Conservation (phyloP, 2,797 vertebrate genomes). For the Leuciscus waleckii region DNA sequence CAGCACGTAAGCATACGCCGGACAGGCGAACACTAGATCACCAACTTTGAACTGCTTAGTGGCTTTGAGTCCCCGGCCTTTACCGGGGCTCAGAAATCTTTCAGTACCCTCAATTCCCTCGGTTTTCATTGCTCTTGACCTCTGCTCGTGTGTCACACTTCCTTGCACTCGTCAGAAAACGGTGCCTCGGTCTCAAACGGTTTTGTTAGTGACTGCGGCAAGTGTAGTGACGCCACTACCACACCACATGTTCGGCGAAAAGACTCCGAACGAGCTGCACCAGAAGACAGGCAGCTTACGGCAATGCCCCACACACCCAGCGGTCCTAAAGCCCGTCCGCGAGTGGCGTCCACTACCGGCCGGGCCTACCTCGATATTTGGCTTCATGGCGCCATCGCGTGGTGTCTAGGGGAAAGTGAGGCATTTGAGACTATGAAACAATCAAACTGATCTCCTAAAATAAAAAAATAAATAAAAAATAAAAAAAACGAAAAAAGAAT, state of each 20-base stretch:
- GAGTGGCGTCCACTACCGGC: not conserved
- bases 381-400: constrained; percentile 28
- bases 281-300: constrained; percentile 5
- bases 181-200: not conserved
- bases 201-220: constrained; percentile 28
- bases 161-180: constrained; percentile 9
- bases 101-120: constrained; percentile 84
- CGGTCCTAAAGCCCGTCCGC: constrained; percentile 56
- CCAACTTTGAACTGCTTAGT: constrained; percentile 82
- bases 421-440: not conserved
- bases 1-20: constrained; percentile 89
- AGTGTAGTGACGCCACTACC: constrained; percentile 22
- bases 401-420: not conserved
- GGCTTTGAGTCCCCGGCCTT: constrained; percentile 87
- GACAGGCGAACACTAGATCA: constrained; percentile 90
- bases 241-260: constrained; percentile 52
- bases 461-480: too few relatives aligned
- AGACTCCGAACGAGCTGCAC: constrained; percentile 25
- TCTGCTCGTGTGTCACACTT: constrained; percentile 7
- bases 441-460: too few relatives aligned
- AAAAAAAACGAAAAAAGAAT: too few relatives aligned
- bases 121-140: constrained; percentile 68
- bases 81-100: constrained; percentile 86
- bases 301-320: constrained; percentile 19
- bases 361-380: not conserved